These are phyloP conservation scores for Hypsibius dujardini DNA, from an alignment of 1,140 invertebrate species.

Conservation along the genomic window DNA sequence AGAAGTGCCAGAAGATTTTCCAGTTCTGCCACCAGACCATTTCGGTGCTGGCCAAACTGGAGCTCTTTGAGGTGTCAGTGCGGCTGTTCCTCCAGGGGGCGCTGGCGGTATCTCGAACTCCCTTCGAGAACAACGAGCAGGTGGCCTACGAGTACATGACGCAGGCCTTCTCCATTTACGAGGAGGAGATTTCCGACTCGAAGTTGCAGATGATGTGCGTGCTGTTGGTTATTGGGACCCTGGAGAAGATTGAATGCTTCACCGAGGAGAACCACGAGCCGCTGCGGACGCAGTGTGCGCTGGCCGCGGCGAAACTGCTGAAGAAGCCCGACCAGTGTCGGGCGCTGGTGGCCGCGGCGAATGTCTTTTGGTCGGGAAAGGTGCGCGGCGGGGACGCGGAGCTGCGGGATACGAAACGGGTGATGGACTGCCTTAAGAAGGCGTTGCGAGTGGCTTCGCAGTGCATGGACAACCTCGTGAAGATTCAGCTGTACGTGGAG, in stretches of 20 bases:
- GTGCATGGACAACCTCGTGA: conserved; percentile 89
- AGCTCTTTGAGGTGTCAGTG: conserved; percentile 74
- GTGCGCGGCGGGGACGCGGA: conserved; percentile 45
- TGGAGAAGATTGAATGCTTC: conserved; percentile 83
- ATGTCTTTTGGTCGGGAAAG: conserved; percentile 90
- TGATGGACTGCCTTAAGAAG: conserved; percentile 88
- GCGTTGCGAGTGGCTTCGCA: conserved; percentile 81
- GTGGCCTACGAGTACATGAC: conserved; percentile 96
- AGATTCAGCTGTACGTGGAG: conserved; percentile 85
- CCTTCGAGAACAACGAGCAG: conserved; percentile 82
- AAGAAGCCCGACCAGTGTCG: conserved; percentile 94
- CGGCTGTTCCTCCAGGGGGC: conserved; percentile 86
- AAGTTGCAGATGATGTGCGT: conserved; percentile 90
- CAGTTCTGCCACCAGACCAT: conserved; percentile 93
- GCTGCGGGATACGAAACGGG: conserved; percentile 70
- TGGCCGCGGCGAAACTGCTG: conserved; percentile 80
- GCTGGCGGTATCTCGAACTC: conserved; percentile 70
- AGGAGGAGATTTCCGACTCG: conserved; percentile 95
- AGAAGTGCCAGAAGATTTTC: conserved; percentile 94
- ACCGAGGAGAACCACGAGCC: conserved; percentile 93
- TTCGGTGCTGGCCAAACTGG: conserved; percentile 72
- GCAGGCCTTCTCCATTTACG: conserved; percentile 88
- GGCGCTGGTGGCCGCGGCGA: conserved; percentile 70
- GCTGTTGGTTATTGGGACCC: conserved; percentile 78
- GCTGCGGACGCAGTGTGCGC: conserved; percentile 72